Conservation (phyloP, 2,888 invertebrate species). For the Leuctra nigra region DNA sequence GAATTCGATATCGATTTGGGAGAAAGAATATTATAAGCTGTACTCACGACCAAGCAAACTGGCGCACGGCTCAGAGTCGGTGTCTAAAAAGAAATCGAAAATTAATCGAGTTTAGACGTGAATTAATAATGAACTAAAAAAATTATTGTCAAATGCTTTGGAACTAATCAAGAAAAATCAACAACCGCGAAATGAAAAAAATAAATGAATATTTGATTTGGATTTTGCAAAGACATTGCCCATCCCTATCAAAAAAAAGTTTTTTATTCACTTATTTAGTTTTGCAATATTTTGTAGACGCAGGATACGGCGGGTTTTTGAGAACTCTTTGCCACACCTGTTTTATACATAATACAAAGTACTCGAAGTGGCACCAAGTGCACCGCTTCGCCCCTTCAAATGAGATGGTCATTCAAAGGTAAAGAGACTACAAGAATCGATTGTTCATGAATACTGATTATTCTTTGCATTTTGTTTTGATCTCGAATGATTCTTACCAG, state of each 20-base stretch:
- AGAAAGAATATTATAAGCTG: slow-evolving; percentile 24
- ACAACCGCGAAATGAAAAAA: slow-evolving; percentile 24
- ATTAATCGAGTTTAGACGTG: slow-evolving; percentile 28
- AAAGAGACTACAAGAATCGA: no score
- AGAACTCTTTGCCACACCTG: slow-evolving; percentile 1
- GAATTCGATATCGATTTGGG: slow-evolving; percentile 21
- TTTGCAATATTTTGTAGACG: not conserved
- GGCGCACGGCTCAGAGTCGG: slow-evolving; percentile 29
- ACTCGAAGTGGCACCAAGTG: no score
- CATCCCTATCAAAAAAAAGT: slow-evolving; percentile 26
- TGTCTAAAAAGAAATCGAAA: slow-evolving; percentile 30
- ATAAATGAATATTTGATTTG: slow-evolving; percentile 21
- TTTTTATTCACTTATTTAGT: slow-evolving; percentile 5
- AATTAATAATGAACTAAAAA: slow-evolving; percentile 16
- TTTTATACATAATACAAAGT: slow-evolving; percentile 4
- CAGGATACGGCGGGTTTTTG: no score
- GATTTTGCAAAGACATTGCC: slow-evolving; percentile 22
- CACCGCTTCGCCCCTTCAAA: no score
- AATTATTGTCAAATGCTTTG: slow-evolving; percentile 1
- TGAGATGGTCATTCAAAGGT: no score
- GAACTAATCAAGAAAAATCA: slow-evolving; percentile 16
- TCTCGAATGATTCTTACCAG: slow-evolving; percentile 54
- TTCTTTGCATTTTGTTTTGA: not conserved
- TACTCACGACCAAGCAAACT: slow-evolving; percentile 30
- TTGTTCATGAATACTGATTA: no score